phyloP scores from a whole-genome alignment of 23 tunicate genomes.

The Styela plicata region DNA sequence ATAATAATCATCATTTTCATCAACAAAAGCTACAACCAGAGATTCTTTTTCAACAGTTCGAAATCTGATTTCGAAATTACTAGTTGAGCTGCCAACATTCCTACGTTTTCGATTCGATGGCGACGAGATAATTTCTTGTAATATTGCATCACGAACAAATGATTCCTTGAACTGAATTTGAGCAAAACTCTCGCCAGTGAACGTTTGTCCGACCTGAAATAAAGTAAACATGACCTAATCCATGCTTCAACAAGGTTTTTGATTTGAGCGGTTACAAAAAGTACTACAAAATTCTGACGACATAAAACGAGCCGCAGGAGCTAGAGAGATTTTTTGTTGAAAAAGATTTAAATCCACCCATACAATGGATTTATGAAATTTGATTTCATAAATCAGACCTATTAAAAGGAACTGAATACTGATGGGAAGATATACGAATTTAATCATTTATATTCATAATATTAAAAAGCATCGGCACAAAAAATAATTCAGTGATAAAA shows the following conservation, averaged over 20 bases:
- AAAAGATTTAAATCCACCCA: no score
- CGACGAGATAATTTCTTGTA: slow-evolving; percentile 2
- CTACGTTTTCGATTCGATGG: slow-evolving; percentile 23
- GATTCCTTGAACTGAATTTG: slow-evolving; percentile 18
- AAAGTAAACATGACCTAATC: background rate
- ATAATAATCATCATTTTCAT: background rate
- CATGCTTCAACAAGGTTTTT: background rate
- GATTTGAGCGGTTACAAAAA: no score
- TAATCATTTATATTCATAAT: no score
- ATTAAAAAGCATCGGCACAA: no score
- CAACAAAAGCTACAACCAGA: background rate
- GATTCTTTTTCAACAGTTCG: slow-evolving; percentile 30
- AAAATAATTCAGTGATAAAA: no score
- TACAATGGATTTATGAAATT: no score
- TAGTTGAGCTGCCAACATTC: background rate
- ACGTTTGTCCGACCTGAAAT: slow-evolving; percentile 55
- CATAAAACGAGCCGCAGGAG: no score
- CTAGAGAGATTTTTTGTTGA: no score
- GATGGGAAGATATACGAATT: no score
- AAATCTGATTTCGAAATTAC: slow-evolving; percentile 35
- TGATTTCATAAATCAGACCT: no score
- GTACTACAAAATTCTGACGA: no score
- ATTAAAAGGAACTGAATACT: no score
- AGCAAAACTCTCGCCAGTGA: slow-evolving; percentile 34
- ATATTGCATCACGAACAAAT: background rate